A percentile compares a stretch with the other conserved stretches of the same genome.
Conservation (phyloP, 2,113 vertebrate species). For the Heterocephalus glaber region DNA sequence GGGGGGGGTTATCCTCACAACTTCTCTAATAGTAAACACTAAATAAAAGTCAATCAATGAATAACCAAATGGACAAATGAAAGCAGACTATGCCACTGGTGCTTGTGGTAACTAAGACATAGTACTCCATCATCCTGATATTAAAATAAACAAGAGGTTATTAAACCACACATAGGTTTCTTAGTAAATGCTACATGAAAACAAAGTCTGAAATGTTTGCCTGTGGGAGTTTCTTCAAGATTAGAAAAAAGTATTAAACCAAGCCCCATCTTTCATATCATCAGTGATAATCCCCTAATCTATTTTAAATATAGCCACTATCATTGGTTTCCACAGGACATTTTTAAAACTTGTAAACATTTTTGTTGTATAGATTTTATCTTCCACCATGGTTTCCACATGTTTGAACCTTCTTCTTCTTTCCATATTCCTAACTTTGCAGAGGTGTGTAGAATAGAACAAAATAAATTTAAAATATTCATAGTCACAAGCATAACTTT, state of each 20-base stretch:
- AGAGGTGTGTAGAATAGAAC: not conserved
- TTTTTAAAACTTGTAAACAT: constrained; percentile 10
- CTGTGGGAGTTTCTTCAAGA: not conserved
- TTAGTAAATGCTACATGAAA: not conserved
- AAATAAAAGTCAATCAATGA: not conserved
- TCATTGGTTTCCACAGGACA: not conserved
- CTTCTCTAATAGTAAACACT: not conserved
- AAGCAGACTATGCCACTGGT: not conserved
- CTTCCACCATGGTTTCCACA: not conserved
- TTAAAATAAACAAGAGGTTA: not conserved
- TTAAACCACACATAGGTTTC: constrained; percentile 30
- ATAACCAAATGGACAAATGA: not conserved
- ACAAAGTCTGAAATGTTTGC: not conserved
- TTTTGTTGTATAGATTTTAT: constrained; percentile 27
- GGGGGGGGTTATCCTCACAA: not conserved
- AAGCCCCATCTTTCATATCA: not conserved
- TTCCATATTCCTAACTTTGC: not conserved
- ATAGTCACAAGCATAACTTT: not conserved
- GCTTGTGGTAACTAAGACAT: not conserved
- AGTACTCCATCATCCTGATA: not conserved
- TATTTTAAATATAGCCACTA: not conserved
- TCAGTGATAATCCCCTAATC: not conserved
- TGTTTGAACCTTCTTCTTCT: not conserved
- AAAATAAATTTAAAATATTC: not conserved
- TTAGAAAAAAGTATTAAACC: not conserved